Evolutionary conservation across 2,113 vertebrate genomes (phyloP).

Genomic region (Oenanthe melanoleuca): DNA sequence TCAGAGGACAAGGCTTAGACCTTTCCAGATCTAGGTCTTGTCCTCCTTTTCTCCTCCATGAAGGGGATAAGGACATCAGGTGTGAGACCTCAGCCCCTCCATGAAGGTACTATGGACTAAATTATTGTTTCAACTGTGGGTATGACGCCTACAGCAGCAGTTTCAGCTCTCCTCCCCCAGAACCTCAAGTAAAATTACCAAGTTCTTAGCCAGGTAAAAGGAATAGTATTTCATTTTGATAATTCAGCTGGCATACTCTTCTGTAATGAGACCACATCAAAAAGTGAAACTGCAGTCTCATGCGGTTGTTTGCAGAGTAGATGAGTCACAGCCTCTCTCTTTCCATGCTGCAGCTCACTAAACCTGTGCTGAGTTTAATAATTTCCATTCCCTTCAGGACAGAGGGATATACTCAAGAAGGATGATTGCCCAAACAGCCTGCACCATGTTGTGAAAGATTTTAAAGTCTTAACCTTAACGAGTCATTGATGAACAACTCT

Average conservation of each 20-base stretch:
- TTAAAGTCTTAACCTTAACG: not conserved
- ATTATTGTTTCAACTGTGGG: not conserved
- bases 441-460: not conserved
- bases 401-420: not conserved
- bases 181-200: not conserved
- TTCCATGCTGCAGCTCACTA: not conserved
- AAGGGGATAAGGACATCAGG: not conserved
- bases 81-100: not conserved
- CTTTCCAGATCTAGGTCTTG: not conserved
- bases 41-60: not conserved
- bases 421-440: not conserved
- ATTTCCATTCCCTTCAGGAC: constrained; percentile 35
- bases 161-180: not conserved
- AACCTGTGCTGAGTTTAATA: not conserved
- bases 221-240: not conserved
- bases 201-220: not conserved
- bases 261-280: constrained; percentile 49
- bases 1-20: not conserved
- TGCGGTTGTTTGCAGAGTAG: constrained; percentile 36
- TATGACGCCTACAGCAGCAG: not conserved
- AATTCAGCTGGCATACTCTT: not conserved
- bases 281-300: constrained; percentile 66
- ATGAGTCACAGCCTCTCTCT: constrained; percentile 44
- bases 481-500: not conserved
- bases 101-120: not conserved